Percentiles rank a stretch among this genome's conserved stretches.
Conservation (phyloP, 1,140 invertebrate genomes). For the Rhyacophila brunnea region DNA sequence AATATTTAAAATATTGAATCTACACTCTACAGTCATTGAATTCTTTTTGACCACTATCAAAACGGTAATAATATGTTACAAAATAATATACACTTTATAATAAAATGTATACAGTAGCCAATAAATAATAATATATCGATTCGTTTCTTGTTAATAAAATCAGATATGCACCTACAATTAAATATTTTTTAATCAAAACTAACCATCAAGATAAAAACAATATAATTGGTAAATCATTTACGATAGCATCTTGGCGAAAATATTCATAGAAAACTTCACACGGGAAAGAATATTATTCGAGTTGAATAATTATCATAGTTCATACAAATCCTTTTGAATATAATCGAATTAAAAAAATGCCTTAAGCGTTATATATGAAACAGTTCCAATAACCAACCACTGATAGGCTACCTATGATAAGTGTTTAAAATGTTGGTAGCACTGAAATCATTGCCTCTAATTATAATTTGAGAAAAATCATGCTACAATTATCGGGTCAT, state of each 20-base stretch:
- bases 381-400: neutral
- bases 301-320: constrained; percentile 14
- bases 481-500: constrained; percentile 18
- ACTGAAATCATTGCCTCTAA: constrained; percentile 21
- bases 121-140: too few relatives aligned
- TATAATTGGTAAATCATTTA: too few relatives aligned
- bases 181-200: too few relatives aligned
- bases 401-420: neutral
- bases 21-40: too few relatives aligned
- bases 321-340: constrained; percentile 18
- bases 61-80: too few relatives aligned
- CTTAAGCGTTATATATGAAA: constrained; percentile 1
- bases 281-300: constrained; percentile 14
- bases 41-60: too few relatives aligned
- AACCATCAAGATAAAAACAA: too few relatives aligned
- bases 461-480: constrained; percentile 26
- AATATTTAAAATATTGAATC: too few relatives aligned
- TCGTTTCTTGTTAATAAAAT: too few relatives aligned
- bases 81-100: too few relatives aligned
- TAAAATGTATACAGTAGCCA: too few relatives aligned
- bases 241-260: neutral
- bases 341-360: constrained; percentile 22
- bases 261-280: constrained; percentile 18
- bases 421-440: constrained; percentile 13
- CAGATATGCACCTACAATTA: too few relatives aligned